phyloP scores from a whole-genome alignment of 2,888 invertebrate genomes.

The Teleogryllus oceanicus region DNA sequence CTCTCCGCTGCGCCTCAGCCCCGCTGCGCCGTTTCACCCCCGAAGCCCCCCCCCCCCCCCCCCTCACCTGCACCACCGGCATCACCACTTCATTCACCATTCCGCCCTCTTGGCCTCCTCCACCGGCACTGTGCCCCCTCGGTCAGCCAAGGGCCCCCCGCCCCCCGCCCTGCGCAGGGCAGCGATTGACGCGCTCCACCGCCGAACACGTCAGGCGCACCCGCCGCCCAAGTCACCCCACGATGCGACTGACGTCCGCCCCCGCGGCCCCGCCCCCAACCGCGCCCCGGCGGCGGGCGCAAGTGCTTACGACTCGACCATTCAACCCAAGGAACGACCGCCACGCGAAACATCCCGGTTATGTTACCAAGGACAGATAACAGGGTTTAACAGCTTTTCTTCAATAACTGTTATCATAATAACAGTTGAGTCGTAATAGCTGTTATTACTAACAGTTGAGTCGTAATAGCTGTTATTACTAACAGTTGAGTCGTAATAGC shows the following conservation, averaged over 20 bases:
- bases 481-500: too few relatives aligned
- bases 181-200: not conserved
- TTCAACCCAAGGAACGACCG: not conserved
- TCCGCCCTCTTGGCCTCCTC: not conserved
- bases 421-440: too few relatives aligned
- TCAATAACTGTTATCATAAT: too few relatives aligned
- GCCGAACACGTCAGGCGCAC: conserved; percentile 24
- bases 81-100: not conserved
- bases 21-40: not conserved
- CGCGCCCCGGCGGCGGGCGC: not conserved
- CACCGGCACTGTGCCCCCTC: not conserved
- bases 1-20: too few relatives aligned
- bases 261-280: not conserved
- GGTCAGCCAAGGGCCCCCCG: not conserved
- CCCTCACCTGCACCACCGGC: not conserved
- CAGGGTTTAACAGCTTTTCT: too few relatives aligned
- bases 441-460: too few relatives aligned
- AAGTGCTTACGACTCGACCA: too few relatives aligned
- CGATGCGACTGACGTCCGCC: not conserved
- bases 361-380: not conserved
- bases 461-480: too few relatives aligned
- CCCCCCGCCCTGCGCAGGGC: not conserved
- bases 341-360: not conserved
- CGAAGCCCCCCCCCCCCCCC: not conserved
- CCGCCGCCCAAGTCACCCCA: not conserved